Evolutionary conservation across 2,113 vertebrate species (phyloP).

Genomic region (Struthio camelus): DNA sequence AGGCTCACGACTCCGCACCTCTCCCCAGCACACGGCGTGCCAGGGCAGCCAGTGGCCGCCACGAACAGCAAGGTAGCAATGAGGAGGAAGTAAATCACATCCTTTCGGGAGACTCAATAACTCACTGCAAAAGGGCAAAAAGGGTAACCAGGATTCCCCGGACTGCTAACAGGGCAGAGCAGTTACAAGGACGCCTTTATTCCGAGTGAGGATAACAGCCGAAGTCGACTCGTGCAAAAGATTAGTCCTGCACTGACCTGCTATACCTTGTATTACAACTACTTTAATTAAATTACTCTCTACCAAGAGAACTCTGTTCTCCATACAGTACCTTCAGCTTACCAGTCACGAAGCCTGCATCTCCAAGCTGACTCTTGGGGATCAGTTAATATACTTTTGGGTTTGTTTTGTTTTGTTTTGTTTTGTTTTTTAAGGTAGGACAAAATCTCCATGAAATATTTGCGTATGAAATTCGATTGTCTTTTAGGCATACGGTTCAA

Average conservation of each 20-base stretch:
- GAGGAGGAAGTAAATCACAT: background rate
- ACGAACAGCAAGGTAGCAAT: rapidly evolving
- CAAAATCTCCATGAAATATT: background rate
- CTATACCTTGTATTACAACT: background rate
- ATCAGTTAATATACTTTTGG: background rate
- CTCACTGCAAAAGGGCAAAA: background rate
- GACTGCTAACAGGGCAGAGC: background rate
- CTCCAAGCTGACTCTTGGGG: background rate
- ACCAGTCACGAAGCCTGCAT: background rate
- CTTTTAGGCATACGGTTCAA: background rate
- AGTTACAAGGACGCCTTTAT: background rate
- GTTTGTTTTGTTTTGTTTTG: too few species aligned
- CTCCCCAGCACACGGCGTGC: background rate
- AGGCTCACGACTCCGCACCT: background rate
- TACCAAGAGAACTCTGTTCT: background rate
- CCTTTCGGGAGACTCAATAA: background rate
- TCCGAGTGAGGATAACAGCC: background rate
- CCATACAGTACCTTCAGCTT: background rate
- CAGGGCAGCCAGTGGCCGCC: background rate
- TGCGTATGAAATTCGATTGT: background rate
- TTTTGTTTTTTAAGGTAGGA: background rate
- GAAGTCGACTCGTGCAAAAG: conserved; percentile 5
- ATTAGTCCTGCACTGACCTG: background rate
- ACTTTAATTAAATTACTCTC: background rate
- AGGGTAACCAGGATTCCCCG: background rate